A percentile compares a stretch with the other conserved stretches of the same genome.
These are phyloP conservation scores for Tyrophagus putrescentiae DNA, from an alignment of 1,140 invertebrate genomes.

Conservation along the genomic window DNA sequence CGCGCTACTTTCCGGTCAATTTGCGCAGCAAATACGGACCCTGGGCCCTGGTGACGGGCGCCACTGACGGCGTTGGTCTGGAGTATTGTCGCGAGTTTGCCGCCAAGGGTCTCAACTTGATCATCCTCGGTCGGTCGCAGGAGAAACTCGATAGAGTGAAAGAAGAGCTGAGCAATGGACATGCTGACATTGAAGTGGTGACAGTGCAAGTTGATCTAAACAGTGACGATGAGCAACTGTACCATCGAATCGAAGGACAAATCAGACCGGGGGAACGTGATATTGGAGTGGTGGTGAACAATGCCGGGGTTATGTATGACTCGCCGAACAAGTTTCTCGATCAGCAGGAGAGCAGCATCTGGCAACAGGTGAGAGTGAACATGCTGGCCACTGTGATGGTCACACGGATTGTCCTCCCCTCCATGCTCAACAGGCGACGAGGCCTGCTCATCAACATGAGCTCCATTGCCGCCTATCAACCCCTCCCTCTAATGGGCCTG, in stretches of 20 bases:
- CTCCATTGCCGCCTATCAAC: constrained; percentile 65
- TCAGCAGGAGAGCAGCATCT: constrained; percentile 50
- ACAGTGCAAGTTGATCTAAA: constrained; percentile 21
- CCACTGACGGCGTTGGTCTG: constrained; percentile 75
- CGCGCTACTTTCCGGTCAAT: constrained; percentile 19
- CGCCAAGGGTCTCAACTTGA: constrained; percentile 39
- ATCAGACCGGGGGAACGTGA: constrained; percentile 12
- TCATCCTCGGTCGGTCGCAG: constrained; percentile 21
- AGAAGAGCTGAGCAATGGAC: constrained; percentile 8
- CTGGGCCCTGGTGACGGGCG: constrained; percentile 25
- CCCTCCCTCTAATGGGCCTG: constrained; percentile 68
- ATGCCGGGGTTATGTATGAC: constrained; percentile 68
- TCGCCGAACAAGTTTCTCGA: constrained; percentile 54
- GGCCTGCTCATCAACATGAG: constrained; percentile 73
- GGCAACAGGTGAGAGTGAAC: constrained; percentile 74
- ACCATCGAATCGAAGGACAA: constrained; percentile 5
- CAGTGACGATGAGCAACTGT: constrained; percentile 16
- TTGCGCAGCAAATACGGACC: constrained; percentile 20
- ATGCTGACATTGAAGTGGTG: constrained; percentile 15
- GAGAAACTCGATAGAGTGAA: constrained; percentile 20
- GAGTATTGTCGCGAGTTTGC: constrained; percentile 72
- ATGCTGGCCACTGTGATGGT: constrained; percentile 66
- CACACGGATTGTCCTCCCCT: constrained; percentile 58
- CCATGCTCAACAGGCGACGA: constrained; percentile 52
- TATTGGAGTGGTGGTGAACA: constrained; percentile 50